A percentile compares a stretch with the other conserved stretches of the same genome.
Evolutionary conservation across 53 echinoderm and acorn worm species (phyloP).

Genomic region (Mesocentrotus franciscanus): DNA sequence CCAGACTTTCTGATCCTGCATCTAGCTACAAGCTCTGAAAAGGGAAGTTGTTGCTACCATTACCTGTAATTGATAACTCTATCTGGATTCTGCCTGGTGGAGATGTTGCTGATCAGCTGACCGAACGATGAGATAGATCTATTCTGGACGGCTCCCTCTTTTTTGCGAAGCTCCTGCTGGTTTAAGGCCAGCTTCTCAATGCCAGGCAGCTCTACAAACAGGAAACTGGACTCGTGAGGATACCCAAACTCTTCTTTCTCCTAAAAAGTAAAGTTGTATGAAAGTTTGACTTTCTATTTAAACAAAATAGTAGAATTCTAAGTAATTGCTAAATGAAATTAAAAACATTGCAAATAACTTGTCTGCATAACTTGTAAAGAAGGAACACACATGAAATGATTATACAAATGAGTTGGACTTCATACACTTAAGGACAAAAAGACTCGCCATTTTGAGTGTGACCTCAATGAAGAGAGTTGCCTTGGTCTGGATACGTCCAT

Average conservation of each 20-base stretch:
- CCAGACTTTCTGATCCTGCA: no score
- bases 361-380: no score
- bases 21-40: no score
- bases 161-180: conserved; percentile 72
- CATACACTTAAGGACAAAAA: not conserved
- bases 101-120: conserved; percentile 73
- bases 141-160: conserved; percentile 74
- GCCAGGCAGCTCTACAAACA: conserved; percentile 89
- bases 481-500: conserved; percentile 72
- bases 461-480: conserved; percentile 77
- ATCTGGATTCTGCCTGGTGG: conserved; percentile 66
- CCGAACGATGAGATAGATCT: conserved; percentile 79
- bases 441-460: conserved; percentile 69
- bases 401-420: no score
- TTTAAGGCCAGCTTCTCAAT: conserved; percentile 79
- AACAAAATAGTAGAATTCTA: not conserved
- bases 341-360: no score
- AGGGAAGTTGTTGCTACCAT: not conserved
- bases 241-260: conserved; percentile 80
- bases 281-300: not conserved
- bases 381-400: no score
- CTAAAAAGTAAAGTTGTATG: conserved; percentile 39
- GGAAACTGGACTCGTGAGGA: conserved; percentile 82
- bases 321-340: not conserved
- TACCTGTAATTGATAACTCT: conserved; percentile 81